Conservation (phyloP, 2,888 invertebrate species). For the Isotomurus palustris region DNA sequence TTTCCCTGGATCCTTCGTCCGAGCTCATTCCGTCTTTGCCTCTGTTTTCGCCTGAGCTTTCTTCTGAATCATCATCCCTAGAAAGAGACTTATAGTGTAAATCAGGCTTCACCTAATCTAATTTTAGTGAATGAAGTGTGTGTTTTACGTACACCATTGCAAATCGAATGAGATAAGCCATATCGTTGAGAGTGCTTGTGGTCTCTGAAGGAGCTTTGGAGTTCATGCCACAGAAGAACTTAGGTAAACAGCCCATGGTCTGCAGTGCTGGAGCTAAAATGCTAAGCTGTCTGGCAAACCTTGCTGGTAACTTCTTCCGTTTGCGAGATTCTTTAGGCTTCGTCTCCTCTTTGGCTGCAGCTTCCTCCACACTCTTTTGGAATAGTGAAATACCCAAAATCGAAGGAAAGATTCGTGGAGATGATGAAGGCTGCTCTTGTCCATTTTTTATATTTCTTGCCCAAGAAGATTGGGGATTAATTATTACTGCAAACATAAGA, state of each 20-base stretch:
- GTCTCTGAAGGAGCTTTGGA: slow-evolving; percentile 18
- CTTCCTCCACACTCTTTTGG: background rate
- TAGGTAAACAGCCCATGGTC: slow-evolving; percentile 36
- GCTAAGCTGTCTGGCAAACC: slow-evolving; percentile 25
- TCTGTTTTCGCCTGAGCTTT: background rate
- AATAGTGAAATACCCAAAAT: no score
- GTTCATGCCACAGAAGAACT: slow-evolving; percentile 36
- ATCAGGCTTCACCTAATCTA: no score
- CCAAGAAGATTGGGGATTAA: background rate
- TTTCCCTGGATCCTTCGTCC: background rate
- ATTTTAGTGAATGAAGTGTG: no score
- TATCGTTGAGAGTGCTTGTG: slow-evolving; percentile 25
- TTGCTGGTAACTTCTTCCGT: slow-evolving; percentile 17
- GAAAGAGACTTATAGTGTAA: no score
- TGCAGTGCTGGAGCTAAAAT: slow-evolving; percentile 29
- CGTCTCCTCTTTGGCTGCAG: background rate
- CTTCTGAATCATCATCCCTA: background rate
- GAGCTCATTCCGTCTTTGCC: slow-evolving; percentile 21
- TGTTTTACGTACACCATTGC: slow-evolving; percentile 30
- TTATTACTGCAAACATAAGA: no score
- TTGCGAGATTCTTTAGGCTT: no score
- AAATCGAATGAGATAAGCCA: slow-evolving; percentile 33
- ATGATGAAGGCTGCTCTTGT: background rate
- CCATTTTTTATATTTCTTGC: background rate
- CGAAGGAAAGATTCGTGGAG: background rate